Evolutionary conservation across 1,140 invertebrate species (phyloP), one percentile per base, ranked within the genome.

Genomic region (Melipona quadrifasciata): DNA sequence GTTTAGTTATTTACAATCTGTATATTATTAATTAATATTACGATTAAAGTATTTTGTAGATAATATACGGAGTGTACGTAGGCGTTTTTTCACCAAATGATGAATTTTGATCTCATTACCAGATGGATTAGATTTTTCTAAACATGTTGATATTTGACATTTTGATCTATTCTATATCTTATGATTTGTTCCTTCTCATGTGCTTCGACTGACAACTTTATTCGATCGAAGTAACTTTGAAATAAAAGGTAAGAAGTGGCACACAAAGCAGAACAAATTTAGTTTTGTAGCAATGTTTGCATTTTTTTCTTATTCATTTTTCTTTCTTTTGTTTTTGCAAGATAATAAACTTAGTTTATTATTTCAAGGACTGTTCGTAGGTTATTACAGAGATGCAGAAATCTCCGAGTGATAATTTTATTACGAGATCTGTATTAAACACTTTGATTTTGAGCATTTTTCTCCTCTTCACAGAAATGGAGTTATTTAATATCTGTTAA

Each of bases 1-100:
- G 90, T 94, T 95, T 94, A 94, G 90, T 94, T 93, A 95, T 95
- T 94, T 94, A 94, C 94, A 94, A 93, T 92, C 91, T 95, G 94
- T 95, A 95, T 95, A 95, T 94, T 95, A 92, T 94, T 93, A 92
- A 94, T 92, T 93, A 93, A 93, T 94, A 94, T 92, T 94, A 94
- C 88, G 90, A 94, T 95, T 95, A 95, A 94, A 93, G 91, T 94
- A 94, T 94, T 94, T 94, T 95, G 93, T 95, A 95, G 94, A 95
- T 94, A 95, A 93, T 91, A 91, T 86, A 89, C 85, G 90, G 90
- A 92, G 80, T 92, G 61, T 79, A 76, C 72, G 51, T 84, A 74
- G 55, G 72, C 75, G 71, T 72, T 76, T 27, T 81, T 79, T 82
- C 53, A 79, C 31, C 34, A 75, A 53, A 57, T 24, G 55, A 84